Conservation (phyloP, 2,888 invertebrate genomes). For the Drosophila percnosoma region DNA sequence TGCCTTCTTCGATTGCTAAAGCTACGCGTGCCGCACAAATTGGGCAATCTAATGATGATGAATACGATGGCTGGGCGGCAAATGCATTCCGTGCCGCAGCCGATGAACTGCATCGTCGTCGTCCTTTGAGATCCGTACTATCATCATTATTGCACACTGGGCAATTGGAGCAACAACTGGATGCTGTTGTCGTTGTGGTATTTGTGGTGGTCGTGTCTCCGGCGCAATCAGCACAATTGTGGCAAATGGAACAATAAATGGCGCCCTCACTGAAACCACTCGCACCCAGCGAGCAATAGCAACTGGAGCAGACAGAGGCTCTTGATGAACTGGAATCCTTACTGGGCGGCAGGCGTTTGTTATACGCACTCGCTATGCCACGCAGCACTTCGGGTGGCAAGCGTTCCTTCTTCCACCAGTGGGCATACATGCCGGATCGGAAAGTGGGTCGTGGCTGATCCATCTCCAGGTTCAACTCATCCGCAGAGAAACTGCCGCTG, state of each 20-base stretch:
- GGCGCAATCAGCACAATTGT: constrained; percentile 73
- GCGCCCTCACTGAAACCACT: constrained; percentile 81
- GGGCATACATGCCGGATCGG: constrained; percentile 94
- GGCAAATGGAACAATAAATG: constrained; percentile 80
- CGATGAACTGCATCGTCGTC: constrained; percentile 3
- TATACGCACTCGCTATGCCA: constrained; percentile 85
- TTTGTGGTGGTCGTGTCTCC: constrained; percentile 65
- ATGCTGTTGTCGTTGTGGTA: constrained; percentile 75
- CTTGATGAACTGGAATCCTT: constrained; percentile 82
- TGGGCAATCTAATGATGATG: constrained; percentile 77
- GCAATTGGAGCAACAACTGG: constrained; percentile 69
- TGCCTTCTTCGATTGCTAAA: constrained; percentile 78
- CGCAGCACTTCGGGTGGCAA: constrained; percentile 89
- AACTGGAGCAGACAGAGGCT: constrained; percentile 72
- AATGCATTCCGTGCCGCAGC: constrained; percentile 42
- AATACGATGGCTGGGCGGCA: constrained; percentile 53
- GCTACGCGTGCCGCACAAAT: constrained; percentile 70
- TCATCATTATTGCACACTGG: constrained; percentile 75
- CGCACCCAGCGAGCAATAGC: constrained; percentile 74
- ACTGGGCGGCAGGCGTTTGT: constrained; percentile 86
- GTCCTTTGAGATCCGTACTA: constrained; percentile 27
- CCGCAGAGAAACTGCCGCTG: constrained; percentile 60
- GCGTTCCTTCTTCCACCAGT: constrained; percentile 97
- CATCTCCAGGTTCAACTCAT: constrained; percentile 50
- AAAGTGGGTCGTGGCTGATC: constrained; percentile 85